phyloP scores from a whole-genome alignment of 2,797 vertebrate species.

The Urocyon cinereoargenteus region DNA sequence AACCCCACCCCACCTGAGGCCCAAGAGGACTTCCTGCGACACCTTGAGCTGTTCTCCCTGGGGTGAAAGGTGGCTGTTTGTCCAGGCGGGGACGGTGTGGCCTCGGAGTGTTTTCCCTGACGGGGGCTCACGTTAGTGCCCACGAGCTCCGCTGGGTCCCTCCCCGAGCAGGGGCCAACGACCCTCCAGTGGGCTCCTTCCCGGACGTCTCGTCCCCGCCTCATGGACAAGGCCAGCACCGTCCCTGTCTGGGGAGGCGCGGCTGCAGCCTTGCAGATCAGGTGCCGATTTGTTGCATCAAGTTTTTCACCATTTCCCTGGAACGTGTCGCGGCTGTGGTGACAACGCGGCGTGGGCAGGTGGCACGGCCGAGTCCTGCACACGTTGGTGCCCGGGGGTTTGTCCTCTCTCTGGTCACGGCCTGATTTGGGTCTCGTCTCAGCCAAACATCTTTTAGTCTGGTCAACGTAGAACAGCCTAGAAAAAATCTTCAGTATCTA shows the following conservation, averaged over 20 bases:
- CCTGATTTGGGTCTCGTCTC: neutral
- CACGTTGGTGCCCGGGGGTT: accelerated
- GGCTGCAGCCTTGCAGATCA: neutral
- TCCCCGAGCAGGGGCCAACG: too few relatives aligned
- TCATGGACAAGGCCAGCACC: accelerated
- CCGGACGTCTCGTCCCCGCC: neutral
- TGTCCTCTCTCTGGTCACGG: neutral
- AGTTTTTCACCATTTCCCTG: neutral
- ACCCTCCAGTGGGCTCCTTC: neutral
- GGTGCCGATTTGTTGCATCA: neutral
- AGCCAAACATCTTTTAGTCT: neutral
- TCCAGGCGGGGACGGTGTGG: accelerated
- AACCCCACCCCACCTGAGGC: too few relatives aligned
- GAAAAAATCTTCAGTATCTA: neutral
- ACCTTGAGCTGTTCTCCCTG: neutral
- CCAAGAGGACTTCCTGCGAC: accelerated
- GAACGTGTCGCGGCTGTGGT: accelerated
- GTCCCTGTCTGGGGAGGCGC: neutral
- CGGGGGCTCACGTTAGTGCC: neutral
- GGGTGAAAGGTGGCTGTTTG: neutral
- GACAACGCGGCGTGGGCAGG: accelerated
- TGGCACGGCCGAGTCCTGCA: neutral
- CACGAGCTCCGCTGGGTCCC: accelerated
- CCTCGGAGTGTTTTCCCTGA: accelerated
- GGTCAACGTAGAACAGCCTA: neutral